phyloP scores from a whole-genome alignment of 2,888 invertebrate species.

The Neoascia interrupta region DNA sequence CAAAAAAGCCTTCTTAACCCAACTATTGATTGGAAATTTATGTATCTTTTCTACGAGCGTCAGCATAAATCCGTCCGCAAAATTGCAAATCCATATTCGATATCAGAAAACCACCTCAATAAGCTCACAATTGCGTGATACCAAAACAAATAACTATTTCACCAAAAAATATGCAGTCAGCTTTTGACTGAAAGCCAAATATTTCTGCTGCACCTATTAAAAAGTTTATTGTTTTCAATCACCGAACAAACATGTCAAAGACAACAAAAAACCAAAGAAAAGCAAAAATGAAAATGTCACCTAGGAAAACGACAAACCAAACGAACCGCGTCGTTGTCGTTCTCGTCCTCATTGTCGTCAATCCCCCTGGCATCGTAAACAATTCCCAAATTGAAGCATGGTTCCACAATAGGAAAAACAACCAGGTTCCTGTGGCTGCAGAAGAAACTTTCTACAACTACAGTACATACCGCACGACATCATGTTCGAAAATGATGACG shows the following conservation, averaged over 20 bases:
- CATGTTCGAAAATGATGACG: conserved; percentile 59
- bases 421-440: conserved; percentile 39
- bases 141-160: neutral
- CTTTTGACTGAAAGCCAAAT: conserved; percentile 13
- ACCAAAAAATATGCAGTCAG: too few species aligned
- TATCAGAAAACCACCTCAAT: too few species aligned
- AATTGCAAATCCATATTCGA: too few species aligned
- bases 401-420: conserved; percentile 28
- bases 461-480: conserved; percentile 27
- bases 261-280: conserved; percentile 21
- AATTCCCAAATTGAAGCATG: conserved; percentile 56
- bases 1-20: too few species aligned
- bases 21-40: too few species aligned
- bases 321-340: too few species aligned
- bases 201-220: conserved; percentile 53
- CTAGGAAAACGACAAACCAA: conserved; percentile 52
- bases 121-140: too few species aligned
- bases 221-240: conserved; percentile 54
- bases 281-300: conserved; percentile 61
- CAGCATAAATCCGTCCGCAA: too few species aligned
- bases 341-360: too few species aligned
- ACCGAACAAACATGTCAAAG: conserved; percentile 49
- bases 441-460: conserved; percentile 46
- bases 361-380: conserved; percentile 57
- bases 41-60: too few species aligned